phyloP scores from a whole-genome alignment of 2,797 vertebrate species.

The Aplochiton taeniatus region DNA sequence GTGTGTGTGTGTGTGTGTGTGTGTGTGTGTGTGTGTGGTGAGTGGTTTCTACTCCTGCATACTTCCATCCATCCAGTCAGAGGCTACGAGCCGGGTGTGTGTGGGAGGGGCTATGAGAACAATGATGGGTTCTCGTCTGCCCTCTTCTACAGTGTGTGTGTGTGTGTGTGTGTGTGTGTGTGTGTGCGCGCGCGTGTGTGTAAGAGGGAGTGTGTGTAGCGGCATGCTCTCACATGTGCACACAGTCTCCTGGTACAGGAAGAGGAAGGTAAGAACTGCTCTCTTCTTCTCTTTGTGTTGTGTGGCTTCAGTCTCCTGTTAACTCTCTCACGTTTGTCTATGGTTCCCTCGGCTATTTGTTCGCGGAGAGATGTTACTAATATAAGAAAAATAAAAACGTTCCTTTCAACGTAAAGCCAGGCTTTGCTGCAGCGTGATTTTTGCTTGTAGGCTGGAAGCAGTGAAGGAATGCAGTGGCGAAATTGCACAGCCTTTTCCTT shows the following conservation, averaged over 20 bases:
- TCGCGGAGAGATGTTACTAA: too few species aligned
- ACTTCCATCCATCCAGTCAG: constrained; percentile 38
- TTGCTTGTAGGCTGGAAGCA: too few species aligned
- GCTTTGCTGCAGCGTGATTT: too few species aligned
- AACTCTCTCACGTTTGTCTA: too few species aligned
- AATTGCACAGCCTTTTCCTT: too few species aligned
- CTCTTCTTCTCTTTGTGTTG: constrained; percentile 42
- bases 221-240: constrained; percentile 46
- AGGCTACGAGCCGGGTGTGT: constrained; percentile 32
- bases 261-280: constrained; percentile 70
- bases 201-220: constrained; percentile 23
- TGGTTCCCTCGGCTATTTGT: too few species aligned
- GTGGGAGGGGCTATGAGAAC: constrained; percentile 78
- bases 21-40: not conserved
- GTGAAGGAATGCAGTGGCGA: too few species aligned
- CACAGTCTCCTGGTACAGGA: constrained; percentile 31
- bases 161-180: constrained; percentile 39
- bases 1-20: not conserved
- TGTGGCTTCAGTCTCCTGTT: constrained; percentile 15
- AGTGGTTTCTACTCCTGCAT: constrained; percentile 32
- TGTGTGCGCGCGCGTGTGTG: constrained; percentile 6
- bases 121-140: constrained; percentile 73
- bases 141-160: constrained; percentile 45
- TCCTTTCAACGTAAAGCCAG: too few species aligned
- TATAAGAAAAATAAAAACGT: too few species aligned